A percentile compares a stretch with the other conserved stretches of the same genome.
phyloP scores from a whole-genome alignment of 2,888 invertebrate species.

The Andrena camellia region DNA sequence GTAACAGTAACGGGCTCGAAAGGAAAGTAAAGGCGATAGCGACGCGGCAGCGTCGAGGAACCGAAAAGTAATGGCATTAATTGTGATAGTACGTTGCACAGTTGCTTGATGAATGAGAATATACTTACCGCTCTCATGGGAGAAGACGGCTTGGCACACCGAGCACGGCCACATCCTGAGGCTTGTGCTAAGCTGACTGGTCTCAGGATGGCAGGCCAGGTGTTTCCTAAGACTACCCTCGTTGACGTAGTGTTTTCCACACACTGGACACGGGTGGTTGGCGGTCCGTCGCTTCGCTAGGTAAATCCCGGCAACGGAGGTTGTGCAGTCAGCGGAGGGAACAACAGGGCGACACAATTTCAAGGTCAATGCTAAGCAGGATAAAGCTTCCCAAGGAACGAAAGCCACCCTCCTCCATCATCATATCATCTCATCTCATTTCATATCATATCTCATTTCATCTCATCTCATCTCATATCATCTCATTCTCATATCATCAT shows the following conservation, averaged over 20 bases:
- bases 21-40: background rate
- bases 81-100: background rate
- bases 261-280: conserved; percentile 97
- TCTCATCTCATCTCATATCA: conserved; percentile 46
- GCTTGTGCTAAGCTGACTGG: conserved; percentile 93
- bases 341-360: conserved; percentile 85
- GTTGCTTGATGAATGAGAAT: conserved; percentile 10
- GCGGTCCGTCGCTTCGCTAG: conserved; percentile 97
- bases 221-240: conserved; percentile 97
- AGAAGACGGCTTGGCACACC: conserved; percentile 97
- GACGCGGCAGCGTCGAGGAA: too few relatives aligned
- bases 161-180: conserved; percentile 98
- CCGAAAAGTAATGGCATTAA: background rate
- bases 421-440: conserved; percentile 61
- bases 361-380: conserved; percentile 86
- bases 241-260: conserved; percentile 98
- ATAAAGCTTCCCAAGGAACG: conserved; percentile 83
- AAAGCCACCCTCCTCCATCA: conserved; percentile 74
- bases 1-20: background rate
- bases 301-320: conserved; percentile 87
- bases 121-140: conserved; percentile 95
- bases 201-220: conserved; percentile 97
- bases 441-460: conserved; percentile 35
- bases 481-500: conserved; percentile 18
- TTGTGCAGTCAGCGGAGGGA: conserved; percentile 85